Conservation (phyloP, 2,797 vertebrate species). For the Manis javanica region DNA sequence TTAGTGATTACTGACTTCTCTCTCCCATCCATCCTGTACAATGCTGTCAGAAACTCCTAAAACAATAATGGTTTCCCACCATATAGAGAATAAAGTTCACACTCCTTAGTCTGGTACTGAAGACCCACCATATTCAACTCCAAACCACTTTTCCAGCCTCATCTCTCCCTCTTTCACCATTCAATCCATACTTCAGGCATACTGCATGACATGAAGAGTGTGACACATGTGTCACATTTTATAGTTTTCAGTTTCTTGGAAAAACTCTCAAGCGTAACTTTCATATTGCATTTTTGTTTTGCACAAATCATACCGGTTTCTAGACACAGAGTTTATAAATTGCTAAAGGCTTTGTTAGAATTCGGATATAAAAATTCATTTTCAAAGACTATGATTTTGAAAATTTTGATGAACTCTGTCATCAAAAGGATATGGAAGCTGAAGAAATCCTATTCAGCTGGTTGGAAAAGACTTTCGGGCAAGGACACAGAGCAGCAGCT, state of each 20-base stretch:
- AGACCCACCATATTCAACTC: neutral
- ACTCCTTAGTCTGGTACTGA: neutral
- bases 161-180: neutral
- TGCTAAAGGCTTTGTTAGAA: constrained; percentile 13
- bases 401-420: neutral
- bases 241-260: neutral
- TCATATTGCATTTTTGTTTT: constrained; percentile 14
- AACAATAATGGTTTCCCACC: neutral
- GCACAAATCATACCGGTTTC: constrained; percentile 18
- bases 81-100: neutral
- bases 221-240: neutral
- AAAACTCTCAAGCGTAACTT: constrained; percentile 22
- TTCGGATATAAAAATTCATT: neutral
- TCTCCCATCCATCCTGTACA: neutral
- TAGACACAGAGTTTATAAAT: neutral
- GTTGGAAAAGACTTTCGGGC: constrained; percentile 63
- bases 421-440: constrained; percentile 83
- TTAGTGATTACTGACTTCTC: neutral
- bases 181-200: neutral
- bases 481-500: constrained; percentile 78
- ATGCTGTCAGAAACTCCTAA: neutral
- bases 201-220: neutral
- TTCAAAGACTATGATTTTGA: constrained; percentile 47
- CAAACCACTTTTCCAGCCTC: neutral
- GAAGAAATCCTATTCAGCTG: constrained; percentile 68